These are phyloP conservation scores for Mercenaria mercenaria DNA, from an alignment of 1,140 invertebrate genomes.

Conservation along the genomic window DNA sequence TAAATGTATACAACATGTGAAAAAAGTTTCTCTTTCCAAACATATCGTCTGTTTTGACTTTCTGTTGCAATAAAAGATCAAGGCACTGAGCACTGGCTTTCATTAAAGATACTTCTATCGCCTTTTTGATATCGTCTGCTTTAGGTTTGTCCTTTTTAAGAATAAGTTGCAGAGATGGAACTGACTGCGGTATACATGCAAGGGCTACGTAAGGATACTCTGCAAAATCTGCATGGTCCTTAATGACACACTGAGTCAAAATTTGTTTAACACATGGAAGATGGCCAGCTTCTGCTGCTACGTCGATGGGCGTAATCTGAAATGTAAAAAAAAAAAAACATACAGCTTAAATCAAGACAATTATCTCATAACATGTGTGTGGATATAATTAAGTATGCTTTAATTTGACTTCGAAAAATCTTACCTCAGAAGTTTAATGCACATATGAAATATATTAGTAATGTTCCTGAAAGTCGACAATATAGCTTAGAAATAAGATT, in stretches of 20 bases:
- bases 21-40: conserved; percentile 77
- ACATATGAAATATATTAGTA: too few relatives aligned
- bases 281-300: conserved; percentile 75
- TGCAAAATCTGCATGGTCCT: conserved; percentile 69
- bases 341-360: background rate
- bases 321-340: background rate
- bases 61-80: conserved; percentile 73
- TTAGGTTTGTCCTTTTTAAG: conserved; percentile 70
- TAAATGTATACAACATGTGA: conserved; percentile 77
- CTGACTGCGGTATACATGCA: conserved; percentile 73
- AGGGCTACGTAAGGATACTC: conserved; percentile 75
- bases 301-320: conserved; percentile 75
- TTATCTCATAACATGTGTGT: too few relatives aligned
- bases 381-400: too few relatives aligned
- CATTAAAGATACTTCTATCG: conserved; percentile 73
- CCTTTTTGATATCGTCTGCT: conserved; percentile 70
- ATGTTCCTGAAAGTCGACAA: too few relatives aligned
- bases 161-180: conserved; percentile 67
- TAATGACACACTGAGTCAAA: conserved; percentile 75
- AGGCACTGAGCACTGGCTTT: conserved; percentile 72
- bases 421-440: too few relatives aligned
- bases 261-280: conserved; percentile 74
- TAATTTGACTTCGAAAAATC: too few relatives aligned
- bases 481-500: too few relatives aligned
- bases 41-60: conserved; percentile 68